phyloP scores from a whole-genome alignment of 1,140 invertebrate species.

The Heterodera carotae region DNA sequence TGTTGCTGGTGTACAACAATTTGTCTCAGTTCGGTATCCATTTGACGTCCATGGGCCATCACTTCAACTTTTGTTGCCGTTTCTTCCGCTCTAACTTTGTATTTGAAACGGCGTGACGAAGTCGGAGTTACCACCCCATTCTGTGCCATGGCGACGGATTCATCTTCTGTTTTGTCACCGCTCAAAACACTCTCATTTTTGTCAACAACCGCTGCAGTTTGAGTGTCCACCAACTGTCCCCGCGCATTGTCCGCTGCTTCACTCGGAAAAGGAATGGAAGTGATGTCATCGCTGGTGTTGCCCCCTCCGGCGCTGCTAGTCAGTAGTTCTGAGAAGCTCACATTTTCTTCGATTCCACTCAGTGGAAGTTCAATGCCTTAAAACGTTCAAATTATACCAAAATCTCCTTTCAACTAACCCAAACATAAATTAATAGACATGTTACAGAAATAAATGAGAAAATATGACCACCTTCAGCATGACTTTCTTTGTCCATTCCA shows the following conservation, averaged over 20 bases:
- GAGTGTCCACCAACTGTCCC: no score
- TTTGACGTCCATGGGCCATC: neutral
- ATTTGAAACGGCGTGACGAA: neutral
- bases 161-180: neutral
- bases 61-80: neutral
- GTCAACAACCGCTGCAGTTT: neutral
- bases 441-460: neutral
- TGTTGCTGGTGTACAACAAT: neutral
- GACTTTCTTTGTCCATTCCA: no score
- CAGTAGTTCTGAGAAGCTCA: neutral
- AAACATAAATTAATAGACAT: neutral
- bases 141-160: no score
- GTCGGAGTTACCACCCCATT: neutral
- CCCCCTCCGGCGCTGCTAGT: neutral
- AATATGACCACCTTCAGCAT: neutral
- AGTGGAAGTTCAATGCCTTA: neutral
- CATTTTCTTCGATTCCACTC: neutral
- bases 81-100: neutral
- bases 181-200: neutral
- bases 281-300: conserved; percentile 24
- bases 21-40: neutral
- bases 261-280: conserved; percentile 19
- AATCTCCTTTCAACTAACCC: neutral
- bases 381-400: neutral
- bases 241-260: neutral